Evolutionary conservation across 2,888 invertebrate genomes (phyloP).

Genomic region (Pyrrhosoma nymphula): DNA sequence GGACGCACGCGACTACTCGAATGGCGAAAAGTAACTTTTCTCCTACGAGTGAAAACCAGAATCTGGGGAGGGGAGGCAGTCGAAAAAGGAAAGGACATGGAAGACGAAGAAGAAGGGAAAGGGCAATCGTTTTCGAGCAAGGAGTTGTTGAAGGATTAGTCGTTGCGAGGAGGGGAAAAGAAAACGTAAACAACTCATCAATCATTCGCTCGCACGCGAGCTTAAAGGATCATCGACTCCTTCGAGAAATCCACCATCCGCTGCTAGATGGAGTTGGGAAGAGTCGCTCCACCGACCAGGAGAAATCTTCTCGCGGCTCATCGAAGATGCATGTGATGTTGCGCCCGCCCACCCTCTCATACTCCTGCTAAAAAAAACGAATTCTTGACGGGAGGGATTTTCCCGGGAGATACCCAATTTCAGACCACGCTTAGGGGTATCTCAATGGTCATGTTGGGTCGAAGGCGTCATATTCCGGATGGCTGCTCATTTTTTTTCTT

Average conservation of each 20-base stretch:
- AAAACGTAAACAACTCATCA: constrained; percentile 6
- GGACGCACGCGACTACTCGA: neutral
- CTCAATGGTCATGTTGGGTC: too few relatives aligned
- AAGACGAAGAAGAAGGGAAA: neutral
- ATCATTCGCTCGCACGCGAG: neutral
- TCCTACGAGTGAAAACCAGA: neutral
- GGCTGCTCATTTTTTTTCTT: too few relatives aligned
- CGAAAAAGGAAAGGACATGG: neutral
- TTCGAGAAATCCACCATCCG: neutral
- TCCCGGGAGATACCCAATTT: neutral
- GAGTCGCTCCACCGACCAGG: neutral
- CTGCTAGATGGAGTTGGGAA: neutral
- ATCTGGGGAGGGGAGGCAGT: neutral
- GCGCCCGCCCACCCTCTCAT: neutral
- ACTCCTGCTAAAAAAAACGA: neutral
- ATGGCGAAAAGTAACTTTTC: neutral
- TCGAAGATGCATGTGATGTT: neutral
- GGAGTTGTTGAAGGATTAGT: neutral
- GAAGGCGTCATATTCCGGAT: too few relatives aligned
- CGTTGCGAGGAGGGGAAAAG: neutral
- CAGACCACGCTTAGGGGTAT: too few relatives aligned
- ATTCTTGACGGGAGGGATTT: neutral
- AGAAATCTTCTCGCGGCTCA: neutral
- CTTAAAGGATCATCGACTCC: neutral
- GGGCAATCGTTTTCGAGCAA: neutral